These are phyloP conservation scores for Entosphenus tridentatus DNA, from an alignment of 2,113 vertebrate species.

Conservation along the genomic window DNA sequence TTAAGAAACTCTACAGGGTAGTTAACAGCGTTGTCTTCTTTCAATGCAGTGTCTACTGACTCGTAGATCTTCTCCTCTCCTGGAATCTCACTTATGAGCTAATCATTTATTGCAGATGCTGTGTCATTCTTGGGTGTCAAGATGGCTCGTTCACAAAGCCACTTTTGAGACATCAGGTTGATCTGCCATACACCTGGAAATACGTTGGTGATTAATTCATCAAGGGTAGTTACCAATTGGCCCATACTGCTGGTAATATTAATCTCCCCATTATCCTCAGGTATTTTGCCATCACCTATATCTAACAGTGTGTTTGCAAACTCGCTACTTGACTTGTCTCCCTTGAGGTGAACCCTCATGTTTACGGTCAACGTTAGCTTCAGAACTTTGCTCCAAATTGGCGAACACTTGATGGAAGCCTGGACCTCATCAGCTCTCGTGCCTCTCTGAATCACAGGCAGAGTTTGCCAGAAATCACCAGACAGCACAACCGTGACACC, in stretches of 20 bases:
- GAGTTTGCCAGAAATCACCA: background rate
- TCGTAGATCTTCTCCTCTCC: background rate
- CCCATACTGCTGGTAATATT: background rate
- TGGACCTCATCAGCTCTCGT: background rate
- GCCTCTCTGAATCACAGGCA: background rate
- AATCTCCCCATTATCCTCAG: background rate
- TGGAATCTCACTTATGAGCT: background rate
- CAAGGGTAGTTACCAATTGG: background rate
- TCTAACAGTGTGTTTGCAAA: background rate
- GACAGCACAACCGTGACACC: background rate
- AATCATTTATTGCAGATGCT: background rate
- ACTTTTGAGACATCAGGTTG: background rate
- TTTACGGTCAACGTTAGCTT: background rate
- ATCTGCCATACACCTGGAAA: background rate
- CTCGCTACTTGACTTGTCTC: background rate
- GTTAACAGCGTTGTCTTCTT: background rate
- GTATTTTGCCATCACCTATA: background rate
- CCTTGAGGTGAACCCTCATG: background rate
- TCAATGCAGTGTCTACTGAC: background rate
- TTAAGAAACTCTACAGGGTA: background rate
- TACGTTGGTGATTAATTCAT: background rate
- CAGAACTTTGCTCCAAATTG: background rate
- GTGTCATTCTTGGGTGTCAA: background rate
- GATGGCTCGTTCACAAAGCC: background rate
- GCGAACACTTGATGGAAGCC: background rate